Evolutionary conservation across 2,113 vertebrate genomes (phyloP), one percentile per base, ranked within the genome.

Genomic region (Indicator indicator): DNA sequence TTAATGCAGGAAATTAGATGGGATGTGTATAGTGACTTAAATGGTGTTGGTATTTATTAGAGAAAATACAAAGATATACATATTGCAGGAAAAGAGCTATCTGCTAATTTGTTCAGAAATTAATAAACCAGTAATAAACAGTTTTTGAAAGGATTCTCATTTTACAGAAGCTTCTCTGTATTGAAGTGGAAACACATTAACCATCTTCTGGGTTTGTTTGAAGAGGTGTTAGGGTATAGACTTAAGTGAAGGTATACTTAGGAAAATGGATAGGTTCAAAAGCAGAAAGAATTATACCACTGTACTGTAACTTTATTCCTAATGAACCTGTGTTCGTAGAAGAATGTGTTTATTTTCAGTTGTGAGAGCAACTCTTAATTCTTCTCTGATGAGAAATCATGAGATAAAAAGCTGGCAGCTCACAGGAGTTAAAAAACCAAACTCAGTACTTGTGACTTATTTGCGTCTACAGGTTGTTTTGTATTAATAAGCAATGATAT

Each of bases 261-360:
- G 16, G 52, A 19, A 33, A 73, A 12, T 20, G 16, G 20, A 0
- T 32, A 11, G 73, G 36, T 54, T 64, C 38, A 76, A 86, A 89
- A 88, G 23, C 36, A 52, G 83, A 32, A 76, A 11, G 8, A 76
- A 56, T 73, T 73, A 15, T 9, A 20, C 27, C 1, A 1, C 46
- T 86, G 38, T 38, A 32, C 67, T 42, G 38, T n/a, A 44, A 65
- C 26, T 76, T 79, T 42, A 44, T 87, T 91, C 38, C 68, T 73
- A 73, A 70, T 62, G 81, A 89, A 67, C 42, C 19, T 11, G 5
- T 42, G 54, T 88, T 83, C 2, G 0, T 33, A 55, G 74, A 85
- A 73, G 38, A 75, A 54, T 71, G 6, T 72, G 26, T 50, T 89
- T 92, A 73, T 88, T 95, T 94, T 92, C 86, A 88, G 42, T 33